Base-by-base conservation (phyloP, 2,797 vertebrate genomes). In the Hydrolagus colliei region DNA sequence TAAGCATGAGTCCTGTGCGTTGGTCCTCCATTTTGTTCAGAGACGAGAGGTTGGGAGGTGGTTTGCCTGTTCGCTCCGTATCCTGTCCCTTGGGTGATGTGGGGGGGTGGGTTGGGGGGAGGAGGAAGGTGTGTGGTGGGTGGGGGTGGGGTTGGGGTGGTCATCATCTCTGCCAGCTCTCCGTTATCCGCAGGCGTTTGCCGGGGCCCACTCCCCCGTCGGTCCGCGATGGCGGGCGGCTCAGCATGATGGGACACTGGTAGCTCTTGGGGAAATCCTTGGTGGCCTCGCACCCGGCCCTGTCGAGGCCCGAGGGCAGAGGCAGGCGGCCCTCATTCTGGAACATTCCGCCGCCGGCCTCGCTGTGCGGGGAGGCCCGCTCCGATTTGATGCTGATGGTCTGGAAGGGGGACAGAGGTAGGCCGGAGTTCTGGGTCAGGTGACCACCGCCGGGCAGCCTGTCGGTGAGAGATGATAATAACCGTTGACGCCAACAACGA, bases 361-460 rank as follows among this genome's bases (percentile, higher is more conserved):
- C 94, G 87, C 94, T 93, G 35, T 94, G 95, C 0, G 97, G 97
- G 1, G 97, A 97, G 88, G 93, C 91, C 0, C 96, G 95, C 91
- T 98, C 97, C 0, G 96, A 96, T 88, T 98, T 99, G 94, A 99
- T 96, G 93, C 89, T 96, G 92, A 97, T 86, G 85, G 92, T 89
- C 35, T 93, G 91, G 84, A 91, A 92, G 52, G 92, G 88, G 0
- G 12, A 86, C n/a, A 9, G 88, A 86, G 52, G 72, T 32, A 0
- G 87, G 8, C 27, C 76, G 0, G 0, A 86, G 74, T 1, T 91
- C 90, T 61, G 89, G 0, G 86, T 9, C 9, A 91, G 62, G 27
- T 73, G 73, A 0, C 85, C 86, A 2, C 86, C 87, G 87, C 85
- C 87, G 75, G 73, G 61, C 22, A 77, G 27, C 85, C 91, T 91